These are phyloP conservation scores for Battus philenor DNA, from an alignment of 1,140 invertebrate species.

Conservation along the genomic window DNA sequence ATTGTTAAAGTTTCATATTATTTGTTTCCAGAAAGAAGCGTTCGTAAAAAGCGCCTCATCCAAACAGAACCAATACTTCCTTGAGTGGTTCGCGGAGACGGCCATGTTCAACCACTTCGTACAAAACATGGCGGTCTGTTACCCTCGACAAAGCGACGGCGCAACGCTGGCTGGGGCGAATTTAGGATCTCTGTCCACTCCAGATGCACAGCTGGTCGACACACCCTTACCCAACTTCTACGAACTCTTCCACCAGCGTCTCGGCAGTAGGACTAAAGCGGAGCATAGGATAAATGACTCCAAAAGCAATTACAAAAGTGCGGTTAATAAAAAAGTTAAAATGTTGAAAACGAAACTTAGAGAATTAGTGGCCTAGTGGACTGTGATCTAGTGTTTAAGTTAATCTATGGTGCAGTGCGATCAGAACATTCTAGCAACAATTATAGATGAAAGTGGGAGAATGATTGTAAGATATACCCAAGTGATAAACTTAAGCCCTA, in stretches of 20 bases:
- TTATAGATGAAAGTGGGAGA: background rate
- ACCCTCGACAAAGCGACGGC: slow-evolving; percentile 17
- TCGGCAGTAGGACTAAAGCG: slow-evolving; percentile 35
- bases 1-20: slow-evolving; percentile 10
- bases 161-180: background rate
- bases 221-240: slow-evolving; percentile 62
- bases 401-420: background rate
- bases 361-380: slow-evolving; percentile 57
- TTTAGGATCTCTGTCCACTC: slow-evolving; percentile 18
- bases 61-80: slow-evolving; percentile 81
- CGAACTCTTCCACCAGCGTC: slow-evolving; percentile 61
- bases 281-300: slow-evolving; percentile 26
- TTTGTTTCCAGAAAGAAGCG: slow-evolving; percentile 77
- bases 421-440: too few species aligned
- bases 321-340: slow-evolving; percentile 66
- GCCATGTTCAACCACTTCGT: slow-evolving; percentile 83
- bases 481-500: background rate
- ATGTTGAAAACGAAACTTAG: slow-evolving; percentile 63
- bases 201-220: slow-evolving; percentile 32
- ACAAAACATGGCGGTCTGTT: slow-evolving; percentile 45
- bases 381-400: background rate
- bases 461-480: background rate
- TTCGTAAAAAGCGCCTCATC: slow-evolving; percentile 78
- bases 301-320: slow-evolving; percentile 54
- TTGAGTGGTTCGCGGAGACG: slow-evolving; percentile 90